phyloP scores from a whole-genome alignment of 2,888 invertebrate genomes.

The Standfussiana lucernea region DNA sequence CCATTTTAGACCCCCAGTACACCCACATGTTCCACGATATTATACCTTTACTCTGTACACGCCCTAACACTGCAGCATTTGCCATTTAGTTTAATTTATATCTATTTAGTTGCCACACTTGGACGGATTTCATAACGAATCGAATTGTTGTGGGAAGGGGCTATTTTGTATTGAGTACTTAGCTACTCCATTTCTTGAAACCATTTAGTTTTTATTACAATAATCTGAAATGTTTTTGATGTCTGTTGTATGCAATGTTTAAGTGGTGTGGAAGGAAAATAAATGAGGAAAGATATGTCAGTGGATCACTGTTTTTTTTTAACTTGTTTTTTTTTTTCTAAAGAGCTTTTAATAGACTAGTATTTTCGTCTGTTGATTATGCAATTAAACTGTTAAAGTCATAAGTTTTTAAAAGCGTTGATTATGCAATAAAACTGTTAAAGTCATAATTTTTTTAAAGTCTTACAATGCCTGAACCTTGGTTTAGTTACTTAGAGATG shows the following conservation, averaged over 20 bases:
- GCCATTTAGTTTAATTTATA: slow-evolving; percentile 69
- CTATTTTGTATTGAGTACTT: slow-evolving; percentile 38
- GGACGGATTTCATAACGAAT: slow-evolving; percentile 60
- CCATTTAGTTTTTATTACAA: slow-evolving; percentile 6
- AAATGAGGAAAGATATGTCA: neutral
- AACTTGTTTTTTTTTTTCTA: neutral
- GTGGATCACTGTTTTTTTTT: neutral
- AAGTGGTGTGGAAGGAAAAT: no score
- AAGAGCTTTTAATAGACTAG: neutral
- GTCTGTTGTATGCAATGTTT: neutral
- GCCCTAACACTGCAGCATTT: slow-evolving; percentile 56
- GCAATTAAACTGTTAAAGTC: neutral
- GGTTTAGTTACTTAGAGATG: neutral
- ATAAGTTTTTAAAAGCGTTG: neutral
- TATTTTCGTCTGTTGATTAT: neutral
- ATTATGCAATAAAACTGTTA: neutral
- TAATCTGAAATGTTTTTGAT: slow-evolving; percentile 10
- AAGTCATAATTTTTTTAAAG: neutral
- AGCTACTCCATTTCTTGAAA: slow-evolving; percentile 19
- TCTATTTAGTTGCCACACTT: slow-evolving; percentile 52
- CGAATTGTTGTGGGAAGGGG: slow-evolving; percentile 63
- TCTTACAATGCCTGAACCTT: neutral
- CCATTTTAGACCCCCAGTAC: no score
- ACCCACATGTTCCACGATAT: neutral
- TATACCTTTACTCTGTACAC: neutral